Base-by-base conservation (phyloP, 1,140 invertebrate genomes). In the Lanistes nyassanus region DNA sequence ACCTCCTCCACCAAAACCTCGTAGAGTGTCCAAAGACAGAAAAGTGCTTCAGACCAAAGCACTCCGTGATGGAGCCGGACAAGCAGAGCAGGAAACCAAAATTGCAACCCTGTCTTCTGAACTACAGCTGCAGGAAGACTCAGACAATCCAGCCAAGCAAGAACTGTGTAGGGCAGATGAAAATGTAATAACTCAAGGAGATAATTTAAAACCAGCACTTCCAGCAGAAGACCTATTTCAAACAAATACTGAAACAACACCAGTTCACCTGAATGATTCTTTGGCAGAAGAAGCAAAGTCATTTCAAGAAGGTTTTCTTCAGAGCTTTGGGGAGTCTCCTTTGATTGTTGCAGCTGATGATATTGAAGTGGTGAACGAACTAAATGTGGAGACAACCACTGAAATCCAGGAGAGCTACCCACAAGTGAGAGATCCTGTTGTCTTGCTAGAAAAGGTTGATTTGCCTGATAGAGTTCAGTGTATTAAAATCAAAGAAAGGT, bases 371-470 rank as follows among this genome's bases (percentile, higher is more conserved):
- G 53, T 72, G 26, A 37, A 51, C 37, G 51, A 73, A 51, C 29
- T 70, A 34, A 29, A 69, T 31, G 53, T 55, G 23, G 60, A 34
- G 29, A 58, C n/a, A 31, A 69, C 58, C 9, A 70, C 29, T 51
- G 70, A 71, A 19, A 60, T 58, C 26, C 39, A 64, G n/a, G 11
- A 55, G 26, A 34, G 16, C 11, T 58, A 36, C 37, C n/a, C 74
- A 39, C 64, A 55, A 23, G 55, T 65, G 3, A 69, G 65, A 66
- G 55, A 65, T n/a, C 31, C 67, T 55, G 55, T 65, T 21, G 58
- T 60, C 26, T 31, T 70, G 31, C 34, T 75, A 23, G 73, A 75
- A 56, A 74, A 74, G 37, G 31, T 71, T 31, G 51, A 71, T 36
- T 29, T 71, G 26, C 53, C 51, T 1, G 26, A 58, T 23, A 58